phyloP scores from a whole-genome alignment of 2,113 vertebrate species.

The Hirundichthys speculiger region DNA sequence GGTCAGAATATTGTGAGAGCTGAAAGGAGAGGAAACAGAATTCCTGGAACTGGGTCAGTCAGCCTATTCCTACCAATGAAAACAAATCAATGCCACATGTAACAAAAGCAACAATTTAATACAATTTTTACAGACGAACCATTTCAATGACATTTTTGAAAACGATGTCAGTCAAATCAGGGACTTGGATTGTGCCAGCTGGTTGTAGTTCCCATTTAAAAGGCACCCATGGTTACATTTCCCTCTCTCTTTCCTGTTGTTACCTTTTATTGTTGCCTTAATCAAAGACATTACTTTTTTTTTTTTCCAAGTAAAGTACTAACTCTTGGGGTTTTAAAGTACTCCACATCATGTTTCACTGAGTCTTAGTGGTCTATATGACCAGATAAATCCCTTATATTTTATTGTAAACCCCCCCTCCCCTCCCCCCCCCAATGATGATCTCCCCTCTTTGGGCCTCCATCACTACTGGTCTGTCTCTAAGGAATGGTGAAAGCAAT shows the following conservation, averaged over 20 bases:
- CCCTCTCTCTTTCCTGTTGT: slow-evolving; percentile 1
- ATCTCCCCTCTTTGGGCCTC: slow-evolving; percentile 38
- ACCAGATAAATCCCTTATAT: slow-evolving; percentile 35
- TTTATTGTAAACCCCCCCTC: slow-evolving; percentile 11
- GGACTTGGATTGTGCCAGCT: slow-evolving; percentile 10
- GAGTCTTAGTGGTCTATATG: slow-evolving; percentile 12
- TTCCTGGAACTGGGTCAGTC: slow-evolving; percentile 60
- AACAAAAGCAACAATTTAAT: slow-evolving; percentile 50
- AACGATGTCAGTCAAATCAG: slow-evolving; percentile 26
- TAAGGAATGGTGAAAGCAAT: slow-evolving; percentile 40
- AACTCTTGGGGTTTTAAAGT: slow-evolving; percentile 2
- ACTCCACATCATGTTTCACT: background rate
- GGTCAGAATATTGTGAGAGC: slow-evolving; percentile 47
- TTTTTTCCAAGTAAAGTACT: background rate
- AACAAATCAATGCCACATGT: slow-evolving; percentile 49
- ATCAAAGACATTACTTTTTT: slow-evolving; percentile 21
- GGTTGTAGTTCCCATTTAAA: slow-evolving; percentile 4
- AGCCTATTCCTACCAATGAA: slow-evolving; percentile 27
- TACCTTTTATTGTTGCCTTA: slow-evolving; percentile 6
- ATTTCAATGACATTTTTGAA: slow-evolving; percentile 10
- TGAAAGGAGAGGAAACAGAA: slow-evolving; percentile 59
- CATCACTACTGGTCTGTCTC: slow-evolving; percentile 24
- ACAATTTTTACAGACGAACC: slow-evolving; percentile 21
- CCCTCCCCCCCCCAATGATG: slow-evolving; percentile 10
- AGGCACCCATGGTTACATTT: slow-evolving; percentile 4